Conservation (phyloP, 2,888 invertebrate genomes). For the Phaedon cochleariae region DNA sequence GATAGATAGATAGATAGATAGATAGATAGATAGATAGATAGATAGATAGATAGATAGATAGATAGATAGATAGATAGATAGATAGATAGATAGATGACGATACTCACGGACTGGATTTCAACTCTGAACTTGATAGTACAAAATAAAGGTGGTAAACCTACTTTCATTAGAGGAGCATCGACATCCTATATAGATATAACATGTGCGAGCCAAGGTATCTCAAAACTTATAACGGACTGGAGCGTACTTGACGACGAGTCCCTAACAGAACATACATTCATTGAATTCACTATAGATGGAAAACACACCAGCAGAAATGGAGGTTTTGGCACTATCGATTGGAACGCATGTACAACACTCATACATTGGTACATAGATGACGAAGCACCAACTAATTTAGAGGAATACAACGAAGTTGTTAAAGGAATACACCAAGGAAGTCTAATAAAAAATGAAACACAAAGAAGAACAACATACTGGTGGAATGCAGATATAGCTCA, state of each 20-base stretch:
- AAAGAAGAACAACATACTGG: neutral
- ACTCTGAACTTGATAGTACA: too few species aligned
- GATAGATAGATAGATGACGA: conserved; percentile 2
- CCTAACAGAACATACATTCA: neutral
- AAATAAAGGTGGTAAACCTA: neutral
- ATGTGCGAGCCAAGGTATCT: neutral
- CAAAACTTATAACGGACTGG: neutral
- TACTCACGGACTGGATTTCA: too few species aligned
- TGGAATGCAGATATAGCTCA: neutral
- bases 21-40: too few species aligned
- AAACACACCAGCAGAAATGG: too few species aligned
- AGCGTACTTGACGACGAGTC: neutral
- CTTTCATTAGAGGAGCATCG: neutral
- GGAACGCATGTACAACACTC: neutral
- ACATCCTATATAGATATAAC: neutral
- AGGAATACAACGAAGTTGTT: too few species aligned
- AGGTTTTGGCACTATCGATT: neutral
- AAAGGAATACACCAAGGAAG: neutral
- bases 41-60: too few species aligned
- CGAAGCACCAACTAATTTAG: too few species aligned
- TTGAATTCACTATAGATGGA: too few species aligned
- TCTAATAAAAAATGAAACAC: neutral
- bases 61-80: too few species aligned
- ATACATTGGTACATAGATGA: too few species aligned
- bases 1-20: too few species aligned